Base-by-base conservation (phyloP, 2,888 invertebrate genomes). In the Sialis fuliginosa region DNA sequence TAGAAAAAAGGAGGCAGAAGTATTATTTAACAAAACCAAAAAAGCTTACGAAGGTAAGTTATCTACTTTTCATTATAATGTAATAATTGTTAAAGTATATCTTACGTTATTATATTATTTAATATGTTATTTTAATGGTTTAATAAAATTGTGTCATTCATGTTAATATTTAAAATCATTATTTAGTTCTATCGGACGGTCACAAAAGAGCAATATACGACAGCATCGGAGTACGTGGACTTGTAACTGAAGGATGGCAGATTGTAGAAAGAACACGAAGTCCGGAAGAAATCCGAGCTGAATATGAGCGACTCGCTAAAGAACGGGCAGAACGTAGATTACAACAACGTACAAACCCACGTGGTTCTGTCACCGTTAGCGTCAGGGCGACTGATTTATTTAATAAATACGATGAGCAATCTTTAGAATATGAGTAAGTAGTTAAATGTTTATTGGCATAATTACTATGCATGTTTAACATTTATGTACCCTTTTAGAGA, bases 181-280 rank as follows among this genome's bases (percentile, higher is more conserved):
- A 60, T 65, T 33, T 58, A 83, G 92, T 96, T 33, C 68, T 98
- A 39, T 86, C 80, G 13, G 93, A 98, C 70, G 83, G 91, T 1
- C 92, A 93, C 59, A 84, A 85, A 61, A 74, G 96, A 60, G 93
- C 92, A 1, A 93, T 98, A 53, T 98, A 97, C 65, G 96, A 98
- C 68, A 77, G 74, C 45, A 65, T 77, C 63, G 95, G 95, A n/a
- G 78, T 83, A 47, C 81, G 85, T 58, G 97, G 96, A 0, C 68
- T 97, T 32, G 84, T 92, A 63, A 89, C 91, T 0, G 90, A 93
- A 58, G 95, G 93, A 47, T 93, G 95, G 92, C 91, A 96, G 68
- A 74, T 96, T 33, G 86, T 96, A 33, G 84, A 90, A 57, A 73
- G 91, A 35, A 88, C 87, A 1, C 85, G 86, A 62, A 93, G 95